Evolutionary conservation across 2,797 vertebrate species (phyloP).

Genomic region (Synaphobranchus kaupii): DNA sequence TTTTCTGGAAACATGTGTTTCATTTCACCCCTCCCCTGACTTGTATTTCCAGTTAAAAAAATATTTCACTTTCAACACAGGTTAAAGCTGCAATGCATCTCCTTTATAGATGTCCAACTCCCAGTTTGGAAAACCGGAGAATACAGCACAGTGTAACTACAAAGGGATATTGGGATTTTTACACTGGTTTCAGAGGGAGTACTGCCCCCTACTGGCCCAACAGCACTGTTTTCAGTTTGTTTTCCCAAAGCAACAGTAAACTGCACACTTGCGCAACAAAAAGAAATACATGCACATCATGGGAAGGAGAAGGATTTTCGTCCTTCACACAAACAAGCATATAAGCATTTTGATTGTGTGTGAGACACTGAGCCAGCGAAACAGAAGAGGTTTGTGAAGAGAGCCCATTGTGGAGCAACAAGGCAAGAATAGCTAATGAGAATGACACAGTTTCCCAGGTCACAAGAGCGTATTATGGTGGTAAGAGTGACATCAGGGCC

Average conservation of each 20-base stretch:
- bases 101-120: not conserved
- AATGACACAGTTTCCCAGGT: constrained; percentile 65
- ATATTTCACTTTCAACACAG: not conserved
- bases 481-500: constrained; percentile 67
- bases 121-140: not conserved
- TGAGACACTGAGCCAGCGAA: constrained; percentile 20
- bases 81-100: not conserved
- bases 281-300: not conserved
- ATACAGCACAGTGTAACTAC: not conserved
- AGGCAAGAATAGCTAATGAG: constrained; percentile 52
- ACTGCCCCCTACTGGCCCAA: not conserved
- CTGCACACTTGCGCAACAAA: not conserved
- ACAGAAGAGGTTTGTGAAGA: constrained; percentile 29
- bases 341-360: not conserved
- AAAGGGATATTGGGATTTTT: not conserved
- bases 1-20: no score
- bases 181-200: not conserved
- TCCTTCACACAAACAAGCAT: not conserved
- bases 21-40: no score
- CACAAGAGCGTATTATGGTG: constrained; percentile 73
- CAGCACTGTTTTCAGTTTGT: not conserved
- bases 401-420: constrained; percentile 47
- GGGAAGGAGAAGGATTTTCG: not conserved
- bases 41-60: not conserved
- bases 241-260: not conserved